These are phyloP conservation scores for Diaphora mendica DNA, from an alignment of 2,888 invertebrate genomes.

Conservation along the genomic window DNA sequence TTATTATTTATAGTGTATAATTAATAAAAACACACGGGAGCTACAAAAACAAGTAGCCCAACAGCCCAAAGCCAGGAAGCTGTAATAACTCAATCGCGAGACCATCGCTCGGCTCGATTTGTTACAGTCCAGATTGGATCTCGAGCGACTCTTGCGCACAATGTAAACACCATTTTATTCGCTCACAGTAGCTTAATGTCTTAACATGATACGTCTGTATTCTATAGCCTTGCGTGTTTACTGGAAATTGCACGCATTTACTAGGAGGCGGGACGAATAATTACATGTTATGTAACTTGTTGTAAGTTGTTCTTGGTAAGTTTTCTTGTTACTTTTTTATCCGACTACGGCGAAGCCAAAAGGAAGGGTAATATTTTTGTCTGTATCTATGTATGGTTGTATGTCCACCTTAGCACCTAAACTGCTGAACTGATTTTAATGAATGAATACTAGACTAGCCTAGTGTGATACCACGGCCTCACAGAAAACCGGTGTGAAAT, in stretches of 20 bases:
- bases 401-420: too few relatives aligned
- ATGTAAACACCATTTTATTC: conserved; percentile 67
- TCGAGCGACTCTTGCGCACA: conserved; percentile 62
- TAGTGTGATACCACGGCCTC: too few relatives aligned
- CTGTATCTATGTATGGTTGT: too few relatives aligned
- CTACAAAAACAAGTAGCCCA: conserved; percentile 84
- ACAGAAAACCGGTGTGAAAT: too few relatives aligned
- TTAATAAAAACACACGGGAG: conserved; percentile 85
- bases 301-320: conserved; percentile 10
- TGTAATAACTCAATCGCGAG: conserved; percentile 86
- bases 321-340: conserved; percentile 8
- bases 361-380: too few relatives aligned
- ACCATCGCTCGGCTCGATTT: conserved; percentile 79
- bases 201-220: conserved; percentile 75
- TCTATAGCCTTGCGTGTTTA: conserved; percentile 70
- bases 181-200: conserved; percentile 73
- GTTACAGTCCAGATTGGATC: conserved; percentile 85
- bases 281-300: conserved; percentile 36
- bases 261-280: conserved; percentile 33
- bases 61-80: conserved; percentile 72
- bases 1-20: conserved; percentile 85
- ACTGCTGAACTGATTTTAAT: too few relatives aligned
- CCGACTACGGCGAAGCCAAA: too few relatives aligned
- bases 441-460: too few relatives aligned
- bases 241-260: conserved; percentile 58